These are phyloP conservation scores for Diadumene lineata DNA, from an alignment of 92 coral and sea anemone species.

Conservation along the genomic window DNA sequence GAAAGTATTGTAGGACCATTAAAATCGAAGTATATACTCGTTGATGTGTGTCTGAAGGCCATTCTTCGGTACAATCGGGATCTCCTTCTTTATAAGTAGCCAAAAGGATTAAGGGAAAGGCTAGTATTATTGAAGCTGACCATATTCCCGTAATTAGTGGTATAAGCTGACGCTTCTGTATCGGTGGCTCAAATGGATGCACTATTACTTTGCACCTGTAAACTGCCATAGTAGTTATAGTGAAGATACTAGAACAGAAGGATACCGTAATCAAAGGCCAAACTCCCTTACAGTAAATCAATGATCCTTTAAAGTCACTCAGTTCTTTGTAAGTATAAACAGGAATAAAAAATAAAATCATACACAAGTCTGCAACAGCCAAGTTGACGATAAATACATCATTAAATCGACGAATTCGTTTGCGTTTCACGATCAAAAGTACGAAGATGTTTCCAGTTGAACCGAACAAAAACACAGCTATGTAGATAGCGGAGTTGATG, in stretches of 20 bases:
- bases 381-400: constrained; percentile 60
- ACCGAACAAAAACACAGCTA: constrained; percentile 52
- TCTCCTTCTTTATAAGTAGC: constrained; percentile 39
- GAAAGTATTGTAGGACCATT: constrained; percentile 63
- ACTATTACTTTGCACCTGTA: constrained; percentile 59
- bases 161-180: constrained; percentile 32
- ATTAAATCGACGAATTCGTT: constrained; percentile 48
- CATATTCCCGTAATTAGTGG: constrained; percentile 55
- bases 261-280: constrained; percentile 72
- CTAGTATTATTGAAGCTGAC: constrained; percentile 39
- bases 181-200: constrained; percentile 61
- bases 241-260: constrained; percentile 53
- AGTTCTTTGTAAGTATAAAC: constrained; percentile 49
- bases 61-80: constrained; percentile 49
- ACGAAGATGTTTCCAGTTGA: constrained; percentile 61
- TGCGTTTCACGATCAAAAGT: constrained; percentile 46
- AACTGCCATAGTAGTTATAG: constrained; percentile 63
- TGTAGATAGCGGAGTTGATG: constrained; percentile 40
- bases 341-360: constrained; percentile 63
- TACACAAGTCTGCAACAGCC: constrained; percentile 50
- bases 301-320: constrained; percentile 45
- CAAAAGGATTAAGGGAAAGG: constrained; percentile 40
- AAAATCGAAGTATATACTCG: constrained; percentile 59
- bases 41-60: constrained; percentile 47
- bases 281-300: constrained; percentile 58